Evolutionary conservation across 1,140 invertebrate genomes (phyloP).

Genomic region (Aphis gossypii): DNA sequence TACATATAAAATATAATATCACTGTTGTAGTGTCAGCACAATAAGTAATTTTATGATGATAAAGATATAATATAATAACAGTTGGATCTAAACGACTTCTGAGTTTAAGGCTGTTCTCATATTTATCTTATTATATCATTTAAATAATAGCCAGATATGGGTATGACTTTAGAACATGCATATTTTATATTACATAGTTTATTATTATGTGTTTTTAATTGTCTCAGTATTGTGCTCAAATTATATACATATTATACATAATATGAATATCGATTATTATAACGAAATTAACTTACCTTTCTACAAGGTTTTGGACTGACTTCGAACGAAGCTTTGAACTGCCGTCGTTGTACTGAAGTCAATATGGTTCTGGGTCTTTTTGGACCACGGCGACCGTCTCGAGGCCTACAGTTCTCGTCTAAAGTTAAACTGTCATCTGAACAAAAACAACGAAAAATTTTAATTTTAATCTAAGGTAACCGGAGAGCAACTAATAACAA

Average conservation of each 20-base stretch:
- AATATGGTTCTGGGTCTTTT: constrained; percentile 96
- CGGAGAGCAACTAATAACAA: too few species aligned
- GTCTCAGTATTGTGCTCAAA: neutral
- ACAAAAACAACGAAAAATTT: constrained; percentile 41
- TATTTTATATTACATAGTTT: neutral
- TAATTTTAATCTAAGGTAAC: neutral
- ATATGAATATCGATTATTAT: neutral
- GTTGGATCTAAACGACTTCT: neutral
- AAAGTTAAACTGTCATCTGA: constrained; percentile 73
- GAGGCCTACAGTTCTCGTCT: constrained; percentile 78
- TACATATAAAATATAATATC: neutral
- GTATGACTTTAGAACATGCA: neutral
- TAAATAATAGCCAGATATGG: neutral
- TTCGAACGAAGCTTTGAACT: constrained; percentile 98
- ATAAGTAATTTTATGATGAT: neutral
- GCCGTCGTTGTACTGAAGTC: constrained; percentile 93
- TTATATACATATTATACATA: too few species aligned
- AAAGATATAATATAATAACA: neutral
- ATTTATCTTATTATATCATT: neutral
- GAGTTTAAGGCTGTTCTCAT: neutral
- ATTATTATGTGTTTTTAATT: neutral
- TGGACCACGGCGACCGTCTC: constrained; percentile 87
- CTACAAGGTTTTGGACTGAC: constrained; percentile 97
- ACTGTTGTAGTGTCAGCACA: neutral
- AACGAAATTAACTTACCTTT: constrained; percentile 74